Evolutionary conservation across 2,113 vertebrate species (phyloP).

Genomic region (Pterocles gutturalis): DNA sequence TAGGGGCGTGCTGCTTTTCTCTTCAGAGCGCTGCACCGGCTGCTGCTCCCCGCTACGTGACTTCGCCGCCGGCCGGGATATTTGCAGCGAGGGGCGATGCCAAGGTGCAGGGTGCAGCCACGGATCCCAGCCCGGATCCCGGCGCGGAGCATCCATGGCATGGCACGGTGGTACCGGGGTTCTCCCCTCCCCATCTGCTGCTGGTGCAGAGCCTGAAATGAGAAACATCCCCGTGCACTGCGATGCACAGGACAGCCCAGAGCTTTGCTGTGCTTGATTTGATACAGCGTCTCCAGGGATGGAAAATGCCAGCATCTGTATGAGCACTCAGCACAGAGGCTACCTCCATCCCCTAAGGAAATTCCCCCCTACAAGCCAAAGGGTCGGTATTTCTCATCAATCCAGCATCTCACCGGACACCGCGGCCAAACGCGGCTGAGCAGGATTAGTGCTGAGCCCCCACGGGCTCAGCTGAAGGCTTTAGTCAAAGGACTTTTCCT

Average conservation of each 20-base stretch:
- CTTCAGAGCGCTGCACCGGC: not conserved
- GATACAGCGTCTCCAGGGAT: not conserved
- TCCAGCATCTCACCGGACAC: not conserved
- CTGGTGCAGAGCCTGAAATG: not conserved
- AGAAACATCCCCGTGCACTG: accelerated
- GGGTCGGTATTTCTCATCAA: not conserved
- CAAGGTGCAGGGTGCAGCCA: not conserved
- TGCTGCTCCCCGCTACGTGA: not conserved
- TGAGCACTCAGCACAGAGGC: accelerated
- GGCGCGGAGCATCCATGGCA: not conserved
- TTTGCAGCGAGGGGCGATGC: not conserved
- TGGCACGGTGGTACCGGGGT: accelerated
- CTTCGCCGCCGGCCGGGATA: not conserved
- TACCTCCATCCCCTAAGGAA: not conserved
- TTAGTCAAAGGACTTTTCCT: not conserved
- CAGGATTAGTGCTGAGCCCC: not conserved
- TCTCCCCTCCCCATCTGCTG: not conserved
- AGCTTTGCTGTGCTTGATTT: accelerated
- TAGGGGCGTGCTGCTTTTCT: not conserved
- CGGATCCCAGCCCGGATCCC: not conserved
- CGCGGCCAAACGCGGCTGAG: not conserved
- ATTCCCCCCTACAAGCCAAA: not conserved
- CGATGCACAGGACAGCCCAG: accelerated
- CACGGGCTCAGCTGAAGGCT: not conserved
- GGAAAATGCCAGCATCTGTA: accelerated